Evolutionary conservation across 2,888 invertebrate genomes (phyloP).

Genomic region (Vesta saturnalis): DNA sequence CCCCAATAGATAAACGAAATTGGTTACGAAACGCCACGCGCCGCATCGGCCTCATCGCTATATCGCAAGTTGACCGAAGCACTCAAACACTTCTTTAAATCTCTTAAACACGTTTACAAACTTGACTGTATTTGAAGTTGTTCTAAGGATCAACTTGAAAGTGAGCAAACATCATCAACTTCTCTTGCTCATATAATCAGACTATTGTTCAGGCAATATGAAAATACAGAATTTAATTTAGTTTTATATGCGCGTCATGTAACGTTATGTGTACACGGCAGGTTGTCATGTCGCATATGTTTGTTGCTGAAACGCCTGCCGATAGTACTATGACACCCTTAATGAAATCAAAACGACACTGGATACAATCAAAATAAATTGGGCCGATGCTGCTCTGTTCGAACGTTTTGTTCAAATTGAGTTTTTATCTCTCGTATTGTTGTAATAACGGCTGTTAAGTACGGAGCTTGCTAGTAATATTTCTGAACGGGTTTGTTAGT

Average conservation of each 20-base stretch:
- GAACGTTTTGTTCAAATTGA: slow-evolving; percentile 54
- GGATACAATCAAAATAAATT: slow-evolving; percentile 59
- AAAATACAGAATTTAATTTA: slow-evolving; percentile 59
- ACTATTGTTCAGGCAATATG: slow-evolving; percentile 48
- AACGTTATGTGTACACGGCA: slow-evolving; percentile 52
- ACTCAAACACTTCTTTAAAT: slow-evolving; percentile 44
- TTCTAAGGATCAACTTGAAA: slow-evolving; percentile 32
- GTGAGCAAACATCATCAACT: slow-evolving; percentile 42
- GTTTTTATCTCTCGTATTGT: slow-evolving; percentile 50
- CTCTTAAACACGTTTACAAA: slow-evolving; percentile 44
- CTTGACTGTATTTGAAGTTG: slow-evolving; percentile 35
- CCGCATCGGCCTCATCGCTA: slow-evolving; percentile 21
- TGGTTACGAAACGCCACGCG: slow-evolving; percentile 26
- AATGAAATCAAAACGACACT: slow-evolving; percentile 61
- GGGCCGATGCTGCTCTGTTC: slow-evolving; percentile 47
- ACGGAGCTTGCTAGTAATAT: slow-evolving; percentile 34
- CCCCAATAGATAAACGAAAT: slow-evolving; percentile 19
- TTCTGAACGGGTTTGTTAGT: slow-evolving; percentile 37
- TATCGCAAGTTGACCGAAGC: slow-evolving; percentile 40
- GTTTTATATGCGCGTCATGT: slow-evolving; percentile 56
- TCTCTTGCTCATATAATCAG: slow-evolving; percentile 41
- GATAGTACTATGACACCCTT: slow-evolving; percentile 58
- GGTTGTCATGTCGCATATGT: slow-evolving; percentile 53
- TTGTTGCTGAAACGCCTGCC: slow-evolving; percentile 52
- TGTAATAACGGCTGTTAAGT: slow-evolving; percentile 44